Base-by-base conservation (phyloP, 2,797 vertebrate genomes). In the Falco peregrinus region DNA sequence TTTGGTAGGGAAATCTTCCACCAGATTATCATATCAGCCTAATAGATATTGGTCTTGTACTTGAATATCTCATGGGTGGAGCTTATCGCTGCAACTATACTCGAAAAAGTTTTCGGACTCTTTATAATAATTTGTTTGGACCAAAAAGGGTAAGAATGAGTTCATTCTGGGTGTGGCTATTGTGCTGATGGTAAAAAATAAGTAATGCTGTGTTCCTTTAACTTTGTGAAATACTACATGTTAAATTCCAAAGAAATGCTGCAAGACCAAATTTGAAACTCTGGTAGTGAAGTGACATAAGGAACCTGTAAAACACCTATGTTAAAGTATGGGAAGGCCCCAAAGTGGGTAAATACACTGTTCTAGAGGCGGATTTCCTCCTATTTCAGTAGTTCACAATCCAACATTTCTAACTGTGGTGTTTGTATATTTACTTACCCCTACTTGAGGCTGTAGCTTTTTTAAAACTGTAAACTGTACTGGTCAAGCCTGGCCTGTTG, bases 21-120 rank as follows among this genome's bases (percentile, higher is more conserved):
- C 99, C 99, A 33, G 99, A 99, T 97, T 99, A 99, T 98, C 99
- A 99, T 96, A 99, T 99, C 98, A 99, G 99, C 95, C 97, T 99
- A 95, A 99, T 99, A 93, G 99, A 99, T 97, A 99, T 99, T 61
- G 99, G 99, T 57, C 98, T 99, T 85, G 99, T 99, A 76, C 98
- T 99, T 92, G 99, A 99, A 93, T 99, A 98, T 94, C 99, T 99
- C 81, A 99, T 99, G 99, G 99, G 99, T 5, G 99, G 99, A 79
- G 99, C 99, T 73, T 99, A 99, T 97, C 99, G 99, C 91, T 99
- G 99, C 98, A 98, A 99, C 89, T 99, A 99, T 76, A 99, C 99
- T 17, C 98, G 99, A 88, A 99, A 99, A 97, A 98, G 98, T 94
- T 99, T 99, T 94, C 98, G 99, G 61, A 99, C 99, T 61, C 99